A percentile compares a stretch with the other conserved stretches of the same genome.
Conservation (phyloP, 2,888 invertebrate species). For the Lathronympha strigana region DNA sequence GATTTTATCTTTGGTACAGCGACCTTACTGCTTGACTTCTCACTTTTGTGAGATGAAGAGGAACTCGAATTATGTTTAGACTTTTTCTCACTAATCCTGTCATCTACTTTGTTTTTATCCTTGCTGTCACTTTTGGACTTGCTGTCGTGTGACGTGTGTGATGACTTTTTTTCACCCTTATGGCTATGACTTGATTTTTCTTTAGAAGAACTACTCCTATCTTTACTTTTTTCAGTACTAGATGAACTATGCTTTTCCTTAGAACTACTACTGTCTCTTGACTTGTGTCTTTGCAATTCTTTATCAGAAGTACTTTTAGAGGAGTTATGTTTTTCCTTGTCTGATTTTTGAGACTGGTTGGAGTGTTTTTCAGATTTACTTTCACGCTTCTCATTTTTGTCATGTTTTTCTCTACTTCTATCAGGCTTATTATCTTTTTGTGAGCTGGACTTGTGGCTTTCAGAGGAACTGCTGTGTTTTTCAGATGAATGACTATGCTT, state of each 20-base stretch:
- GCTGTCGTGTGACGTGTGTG: constrained; percentile 63
- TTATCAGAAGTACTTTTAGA: constrained; percentile 58
- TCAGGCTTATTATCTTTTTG: constrained; percentile 49
- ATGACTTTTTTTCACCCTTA: constrained; percentile 67
- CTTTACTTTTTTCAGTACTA: constrained; percentile 69
- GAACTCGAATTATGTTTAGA: constrained; percentile 69
- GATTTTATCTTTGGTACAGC: constrained; percentile 76
- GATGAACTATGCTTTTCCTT: constrained; percentile 72
- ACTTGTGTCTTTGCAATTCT: constrained; percentile 60
- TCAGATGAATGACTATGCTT: constrained; percentile 37
- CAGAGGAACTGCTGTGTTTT: constrained; percentile 27
- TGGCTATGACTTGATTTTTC: constrained; percentile 66
- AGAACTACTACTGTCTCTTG: constrained; percentile 65
- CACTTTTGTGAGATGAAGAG: constrained; percentile 62
- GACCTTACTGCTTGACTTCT: constrained; percentile 68
- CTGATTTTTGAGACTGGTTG: constrained; percentile 51
- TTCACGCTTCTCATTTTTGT: constrained; percentile 44
- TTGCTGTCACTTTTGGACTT: constrained; percentile 52
- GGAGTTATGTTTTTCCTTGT: constrained; percentile 54
- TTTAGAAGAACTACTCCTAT: constrained; percentile 68
- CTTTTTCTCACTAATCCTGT: constrained; percentile 58
- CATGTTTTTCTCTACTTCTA: constrained; percentile 53
- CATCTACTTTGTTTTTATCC: constrained; percentile 31
- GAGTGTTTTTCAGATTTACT: constrained; percentile 48
- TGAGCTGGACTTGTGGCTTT: constrained; percentile 40